phyloP scores from a whole-genome alignment of 2,113 vertebrate species.

The Vulpes lagopus region DNA sequence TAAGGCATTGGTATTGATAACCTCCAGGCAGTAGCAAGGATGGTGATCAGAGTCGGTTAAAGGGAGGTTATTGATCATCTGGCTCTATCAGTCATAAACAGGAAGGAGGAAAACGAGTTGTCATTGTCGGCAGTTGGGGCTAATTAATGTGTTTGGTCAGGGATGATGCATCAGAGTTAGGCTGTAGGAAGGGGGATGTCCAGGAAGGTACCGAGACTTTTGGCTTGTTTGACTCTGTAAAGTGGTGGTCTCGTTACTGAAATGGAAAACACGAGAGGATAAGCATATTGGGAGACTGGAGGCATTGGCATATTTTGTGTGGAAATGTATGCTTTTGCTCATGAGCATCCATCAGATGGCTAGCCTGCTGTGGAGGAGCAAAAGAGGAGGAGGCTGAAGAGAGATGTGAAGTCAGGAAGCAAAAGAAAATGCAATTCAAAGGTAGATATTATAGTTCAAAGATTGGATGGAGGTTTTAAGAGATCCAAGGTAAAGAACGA shows the following conservation, averaged over 20 bases:
- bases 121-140: neutral
- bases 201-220: neutral
- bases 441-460: neutral
- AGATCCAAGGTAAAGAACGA: neutral
- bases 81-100: conserved; percentile 63
- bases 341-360: neutral
- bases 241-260: neutral
- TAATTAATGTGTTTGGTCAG: neutral
- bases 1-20: conserved; percentile 44
- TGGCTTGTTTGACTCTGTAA: neutral
- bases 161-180: neutral
- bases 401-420: neutral
- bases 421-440: neutral
- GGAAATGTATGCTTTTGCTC: neutral
- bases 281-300: neutral
- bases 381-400: neutral
- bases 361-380: neutral
- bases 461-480: neutral
- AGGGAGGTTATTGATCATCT: conserved; percentile 68
- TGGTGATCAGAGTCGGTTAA: conserved; percentile 66
- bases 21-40: conserved; percentile 45
- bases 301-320: neutral
- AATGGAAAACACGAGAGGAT: neutral
- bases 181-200: neutral
- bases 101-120: conserved; percentile 45